A percentile compares a stretch with the other conserved stretches of the same genome.
These are phyloP conservation scores for Syngnathus floridae DNA, from an alignment of 2,113 vertebrate species.

Conservation along the genomic window DNA sequence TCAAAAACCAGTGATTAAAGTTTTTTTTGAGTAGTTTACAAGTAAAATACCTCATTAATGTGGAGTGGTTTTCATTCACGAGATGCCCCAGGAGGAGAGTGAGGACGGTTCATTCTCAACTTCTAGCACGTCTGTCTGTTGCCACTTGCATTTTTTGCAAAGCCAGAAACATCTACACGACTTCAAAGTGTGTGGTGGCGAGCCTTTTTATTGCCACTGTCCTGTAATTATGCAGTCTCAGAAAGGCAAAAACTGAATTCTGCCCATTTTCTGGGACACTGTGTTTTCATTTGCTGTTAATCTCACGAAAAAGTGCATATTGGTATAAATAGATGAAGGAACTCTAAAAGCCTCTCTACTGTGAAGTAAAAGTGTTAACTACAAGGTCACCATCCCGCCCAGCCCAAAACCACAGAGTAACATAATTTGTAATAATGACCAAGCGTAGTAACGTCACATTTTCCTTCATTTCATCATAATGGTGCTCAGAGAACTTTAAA, in stretches of 20 bases:
- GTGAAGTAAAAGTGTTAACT: no score
- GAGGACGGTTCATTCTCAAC: not conserved
- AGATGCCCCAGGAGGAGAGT: not conserved
- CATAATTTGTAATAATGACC: not conserved
- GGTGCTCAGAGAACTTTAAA: not conserved
- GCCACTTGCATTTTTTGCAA: conserved; percentile 19
- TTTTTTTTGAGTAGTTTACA: not conserved
- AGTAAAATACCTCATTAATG: conserved; percentile 1
- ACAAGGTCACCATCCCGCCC: no score
- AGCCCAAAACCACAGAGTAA: not conserved
- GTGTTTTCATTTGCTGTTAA: conserved; percentile 26
- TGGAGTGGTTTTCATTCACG: conserved; percentile 18
- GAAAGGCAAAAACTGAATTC: conserved; percentile 46
- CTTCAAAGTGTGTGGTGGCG: conserved; percentile 33
- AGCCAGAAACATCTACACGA: conserved; percentile 31
- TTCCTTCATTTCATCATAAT: not conserved
- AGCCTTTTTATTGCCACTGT: conserved; percentile 27
- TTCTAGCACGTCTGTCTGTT: conserved; percentile 24
- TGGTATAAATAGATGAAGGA: no score
- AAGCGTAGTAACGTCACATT: not conserved
- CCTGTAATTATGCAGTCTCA: conserved; percentile 55
- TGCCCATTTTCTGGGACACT: conserved; percentile 46
- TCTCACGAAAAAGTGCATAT: not conserved
- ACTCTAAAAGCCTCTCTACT: no score
- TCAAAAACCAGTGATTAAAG: not conserved